Conservation (phyloP, 2,797 vertebrate genomes). For the Acipenser transmontanus region DNA sequence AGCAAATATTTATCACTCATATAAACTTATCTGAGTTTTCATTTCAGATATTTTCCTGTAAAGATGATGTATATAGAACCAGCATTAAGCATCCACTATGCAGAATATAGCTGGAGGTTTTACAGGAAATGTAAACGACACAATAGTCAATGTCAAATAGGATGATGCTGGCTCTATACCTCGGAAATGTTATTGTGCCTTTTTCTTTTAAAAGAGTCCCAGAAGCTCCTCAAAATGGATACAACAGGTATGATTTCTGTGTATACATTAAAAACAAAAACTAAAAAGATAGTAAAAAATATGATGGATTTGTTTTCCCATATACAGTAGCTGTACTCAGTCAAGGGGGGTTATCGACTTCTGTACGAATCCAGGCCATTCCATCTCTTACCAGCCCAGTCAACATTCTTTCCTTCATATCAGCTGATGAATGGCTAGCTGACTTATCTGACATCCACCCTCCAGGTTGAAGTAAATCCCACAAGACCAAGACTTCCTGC, state of each 20-base stretch:
- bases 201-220: conserved; percentile 69
- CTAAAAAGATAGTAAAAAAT: neutral
- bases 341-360: conserved; percentile 9
- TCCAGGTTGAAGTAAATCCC: conserved; percentile 28
- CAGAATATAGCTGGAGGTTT: conserved; percentile 65
- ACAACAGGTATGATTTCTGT: neutral
- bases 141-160: conserved; percentile 73
- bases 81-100: conserved; percentile 34
- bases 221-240: conserved; percentile 38
- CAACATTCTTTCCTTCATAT: conserved; percentile 14
- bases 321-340: conserved; percentile 1
- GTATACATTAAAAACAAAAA: neutral
- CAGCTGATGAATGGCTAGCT: conserved; percentile 34
- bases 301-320: conserved; percentile 1
- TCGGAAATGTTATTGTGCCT: conserved; percentile 63
- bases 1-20: conserved; percentile 51
- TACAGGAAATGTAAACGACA: conserved; percentile 69
- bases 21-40: conserved; percentile 44
- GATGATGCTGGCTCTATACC: conserved; percentile 74
- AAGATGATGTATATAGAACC: no score
- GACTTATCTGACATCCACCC: conserved; percentile 34
- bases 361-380: conserved; percentile 11
- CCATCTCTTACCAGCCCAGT: conserved; percentile 9
- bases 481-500: conserved; percentile 13
- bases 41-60: conserved; percentile 36